phyloP scores from a whole-genome alignment of 2,797 vertebrate species.

The Pangasius mekongensis region DNA sequence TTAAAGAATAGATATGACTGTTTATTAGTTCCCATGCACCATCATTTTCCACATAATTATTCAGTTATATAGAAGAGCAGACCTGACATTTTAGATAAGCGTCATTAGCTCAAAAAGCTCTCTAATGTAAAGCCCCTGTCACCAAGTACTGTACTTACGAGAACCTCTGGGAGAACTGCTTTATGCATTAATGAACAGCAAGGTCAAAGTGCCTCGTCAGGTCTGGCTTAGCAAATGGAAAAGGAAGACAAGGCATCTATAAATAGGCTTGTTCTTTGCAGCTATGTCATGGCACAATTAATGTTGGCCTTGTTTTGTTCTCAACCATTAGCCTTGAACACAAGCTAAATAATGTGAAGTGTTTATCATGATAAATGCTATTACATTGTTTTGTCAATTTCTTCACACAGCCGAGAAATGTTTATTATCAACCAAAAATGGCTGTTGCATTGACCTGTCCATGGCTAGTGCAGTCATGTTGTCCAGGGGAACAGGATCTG shows the following conservation, averaged over 20 bases:
- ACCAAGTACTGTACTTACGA: conserved; percentile 56
- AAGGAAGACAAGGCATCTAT: conserved; percentile 58
- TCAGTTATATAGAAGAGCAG: conserved; percentile 7
- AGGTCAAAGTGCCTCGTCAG: conserved; percentile 68
- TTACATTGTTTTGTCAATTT: not conserved
- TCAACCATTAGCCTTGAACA: conserved; percentile 33
- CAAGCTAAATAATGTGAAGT: conserved; percentile 18
- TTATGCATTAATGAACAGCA: conserved; percentile 76
- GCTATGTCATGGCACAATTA: conserved; percentile 47
- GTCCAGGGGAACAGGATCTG: conserved; percentile 2
- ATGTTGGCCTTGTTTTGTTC: conserved; percentile 42
- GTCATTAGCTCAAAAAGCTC: conserved; percentile 46
- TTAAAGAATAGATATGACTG: conserved; percentile 5
- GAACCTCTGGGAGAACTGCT: conserved; percentile 61
- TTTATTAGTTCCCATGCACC: conserved; percentile 22
- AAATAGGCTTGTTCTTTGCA: conserved; percentile 60
- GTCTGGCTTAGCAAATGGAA: conserved; percentile 64
- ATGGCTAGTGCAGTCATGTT: not conserved
- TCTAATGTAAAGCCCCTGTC: conserved; percentile 65
- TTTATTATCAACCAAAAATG: not conserved
- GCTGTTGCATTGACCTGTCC: not conserved
- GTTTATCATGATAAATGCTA: conserved; percentile 12
- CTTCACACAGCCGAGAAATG: not conserved
- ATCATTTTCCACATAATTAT: conserved; percentile 36
- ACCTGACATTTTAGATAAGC: conserved; percentile 41